These are phyloP conservation scores for Ylistrum balloti DNA, from an alignment of 1,140 invertebrate genomes.

Conservation along the genomic window DNA sequence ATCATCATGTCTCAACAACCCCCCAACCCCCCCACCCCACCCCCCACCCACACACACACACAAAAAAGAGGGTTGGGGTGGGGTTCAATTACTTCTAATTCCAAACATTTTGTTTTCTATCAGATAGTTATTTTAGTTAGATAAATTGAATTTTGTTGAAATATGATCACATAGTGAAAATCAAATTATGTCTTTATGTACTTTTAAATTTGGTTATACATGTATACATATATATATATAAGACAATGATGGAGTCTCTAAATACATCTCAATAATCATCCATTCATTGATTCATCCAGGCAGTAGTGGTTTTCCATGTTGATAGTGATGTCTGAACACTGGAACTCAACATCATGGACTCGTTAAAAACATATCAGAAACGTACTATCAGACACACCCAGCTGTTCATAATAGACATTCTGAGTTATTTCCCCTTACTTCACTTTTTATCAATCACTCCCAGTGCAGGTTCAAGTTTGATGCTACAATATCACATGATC, in stretches of 20 bases:
- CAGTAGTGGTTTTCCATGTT: background rate
- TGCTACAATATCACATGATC: background rate
- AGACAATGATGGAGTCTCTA: background rate
- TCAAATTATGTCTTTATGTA: background rate
- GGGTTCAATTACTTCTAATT: too few species aligned
- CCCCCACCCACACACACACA: too few species aligned
- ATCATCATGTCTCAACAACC: too few species aligned
- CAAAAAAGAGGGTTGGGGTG: too few species aligned
- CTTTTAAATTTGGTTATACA: background rate
- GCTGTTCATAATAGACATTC: background rate
- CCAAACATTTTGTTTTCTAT: background rate
- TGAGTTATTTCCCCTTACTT: background rate
- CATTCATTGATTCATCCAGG: background rate
- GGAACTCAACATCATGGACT: background rate
- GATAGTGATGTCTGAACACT: background rate
- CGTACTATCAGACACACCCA: background rate
- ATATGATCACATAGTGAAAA: background rate
- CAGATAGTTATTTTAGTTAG: background rate
- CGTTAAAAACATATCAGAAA: constrained; percentile 18
- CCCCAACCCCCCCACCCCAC: too few species aligned
- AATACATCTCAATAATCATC: background rate
- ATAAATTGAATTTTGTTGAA: background rate
- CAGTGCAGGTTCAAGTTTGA: background rate
- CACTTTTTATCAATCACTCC: background rate
- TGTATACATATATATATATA: too few species aligned